A percentile compares a stretch with the other conserved stretches of the same genome.
Evolutionary conservation across 2,113 vertebrate species (phyloP).

Genomic region (Ginglymostoma cirratum): DNA sequence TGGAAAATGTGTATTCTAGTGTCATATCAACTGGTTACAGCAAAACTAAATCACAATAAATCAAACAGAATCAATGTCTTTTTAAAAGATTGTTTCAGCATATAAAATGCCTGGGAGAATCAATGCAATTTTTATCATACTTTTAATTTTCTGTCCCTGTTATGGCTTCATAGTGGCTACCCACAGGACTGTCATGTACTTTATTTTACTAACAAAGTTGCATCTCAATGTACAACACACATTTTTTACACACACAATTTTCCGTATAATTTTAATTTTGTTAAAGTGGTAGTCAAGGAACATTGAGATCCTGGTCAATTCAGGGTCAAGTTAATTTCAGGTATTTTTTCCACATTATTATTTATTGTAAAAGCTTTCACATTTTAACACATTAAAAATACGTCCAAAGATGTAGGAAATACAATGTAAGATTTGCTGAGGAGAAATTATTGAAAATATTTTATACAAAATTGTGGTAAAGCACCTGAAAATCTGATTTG

Average conservation of each 20-base stretch:
- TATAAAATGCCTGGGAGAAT: not conserved
- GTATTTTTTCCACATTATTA: not conserved
- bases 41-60: not conserved
- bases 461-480: not conserved
- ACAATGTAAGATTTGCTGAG: not conserved
- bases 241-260: not conserved
- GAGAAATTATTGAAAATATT: not conserved
- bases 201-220: not conserved
- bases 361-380: not conserved
- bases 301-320: not conserved
- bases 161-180: constrained; percentile 1
- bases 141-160: not conserved
- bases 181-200: not conserved
- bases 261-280: not conserved
- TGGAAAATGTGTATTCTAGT: not conserved
- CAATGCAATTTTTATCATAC: not conserved
- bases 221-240: not conserved
- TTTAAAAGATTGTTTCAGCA: not conserved
- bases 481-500: too few relatives aligned
- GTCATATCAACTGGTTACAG: not conserved
- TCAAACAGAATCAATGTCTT: not conserved
- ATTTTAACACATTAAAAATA: not conserved
- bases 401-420: not conserved
- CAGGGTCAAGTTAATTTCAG: not conserved
- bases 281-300: not conserved